Evolutionary conservation across 1,140 invertebrate species (phyloP), one percentile per base, ranked within the genome.

Genomic region (Drosophila teissieri): DNA sequence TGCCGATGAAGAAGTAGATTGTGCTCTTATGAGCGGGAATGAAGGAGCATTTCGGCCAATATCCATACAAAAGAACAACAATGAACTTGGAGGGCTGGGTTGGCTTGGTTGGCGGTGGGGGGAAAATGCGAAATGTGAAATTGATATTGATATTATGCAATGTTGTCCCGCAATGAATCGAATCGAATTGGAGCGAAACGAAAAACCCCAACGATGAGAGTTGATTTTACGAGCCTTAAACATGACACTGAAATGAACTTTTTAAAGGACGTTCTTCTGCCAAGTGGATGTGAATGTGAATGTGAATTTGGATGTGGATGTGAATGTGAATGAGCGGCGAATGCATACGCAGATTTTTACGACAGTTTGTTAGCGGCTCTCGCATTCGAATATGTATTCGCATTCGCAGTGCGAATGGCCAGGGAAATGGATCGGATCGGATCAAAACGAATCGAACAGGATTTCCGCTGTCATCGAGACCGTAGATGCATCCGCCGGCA

Each of bases 141-240:
- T 74, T 74, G 72, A 74, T 73, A 73, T 73, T 60, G 68, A 61
- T 73, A 73, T 73, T 73, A 73, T 73, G 69, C 68, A 73, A 73
- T 69, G 61, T 51, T 51, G 44, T n/a, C 42, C 27, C 42, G 27
- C 42, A 60, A 60, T 51, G 57, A 61, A 52, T 61, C 57, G 34
- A 60, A 57, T 45, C 46, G 56, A 15, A 62, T 19, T 40, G 45
- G 14, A 69, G 11, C 42, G 48, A 12, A 57, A 27, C 10, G 15
- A 15, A 53, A 51, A 56, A 63, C 53, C 57, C 53, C 34, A 39
- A 19, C 39, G 68, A 52, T 42, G 40, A 78, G 70, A 57, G 73
- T 68, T 78, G 68, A 54, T 85, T 78, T 80, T 72, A 84, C 65
- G 81, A 45, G 53, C 62, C 52, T 42, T 63, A 60, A 80, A 80